Evolutionary conservation across 1,140 invertebrate genomes (phyloP), one percentile per base, ranked within the genome.

Genomic region (Aphidius ervi): DNA sequence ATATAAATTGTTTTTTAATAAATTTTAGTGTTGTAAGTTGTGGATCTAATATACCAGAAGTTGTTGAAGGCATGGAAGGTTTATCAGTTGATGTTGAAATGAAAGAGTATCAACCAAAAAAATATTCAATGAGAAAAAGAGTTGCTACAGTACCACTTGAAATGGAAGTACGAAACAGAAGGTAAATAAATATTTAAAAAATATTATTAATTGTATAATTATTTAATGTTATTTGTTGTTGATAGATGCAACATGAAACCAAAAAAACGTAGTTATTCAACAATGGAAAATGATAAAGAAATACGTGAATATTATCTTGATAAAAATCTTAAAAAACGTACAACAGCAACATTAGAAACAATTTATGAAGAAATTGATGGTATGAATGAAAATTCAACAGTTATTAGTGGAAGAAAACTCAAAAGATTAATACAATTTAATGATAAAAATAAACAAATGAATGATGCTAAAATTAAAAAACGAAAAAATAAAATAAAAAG

Each of bases 331-430:
- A 76, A 74, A 55, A 72, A 67, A 47, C 63, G 63, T 16, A 61
- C 71, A 41, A 74, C 72, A 60, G 70, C 58, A 9, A 47, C 46
- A 55, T 67, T 80, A 42, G 78, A 80, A 68, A 80, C 78, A 9
- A 80, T 79, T 63, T 79, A 70, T 59, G 78, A 80, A 61, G 78
- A 79, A 62, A 70, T 64, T 7, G 70, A 71, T 6, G 63, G 62
- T 23, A 16, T 47, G n/a, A 64, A 31, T 56, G 72, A 73, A 10
- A 67, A 66, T 55, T 52, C 59, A 16, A 59, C 49, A 42, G 62
- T 58, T 7, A 78, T 80, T 66, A 71, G 75, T 46, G 68, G 60
- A 0, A 73, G 72, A 8, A 72, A 70, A 56, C 70, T 77, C 6
- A 77, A 70, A 58, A 68, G 78, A 59, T 65, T 74, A 56, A 74